Evolutionary conservation across 2,888 invertebrate genomes (phyloP), one percentile per base, ranked within the genome.

Genomic region (Ichneumoninae sp.): DNA sequence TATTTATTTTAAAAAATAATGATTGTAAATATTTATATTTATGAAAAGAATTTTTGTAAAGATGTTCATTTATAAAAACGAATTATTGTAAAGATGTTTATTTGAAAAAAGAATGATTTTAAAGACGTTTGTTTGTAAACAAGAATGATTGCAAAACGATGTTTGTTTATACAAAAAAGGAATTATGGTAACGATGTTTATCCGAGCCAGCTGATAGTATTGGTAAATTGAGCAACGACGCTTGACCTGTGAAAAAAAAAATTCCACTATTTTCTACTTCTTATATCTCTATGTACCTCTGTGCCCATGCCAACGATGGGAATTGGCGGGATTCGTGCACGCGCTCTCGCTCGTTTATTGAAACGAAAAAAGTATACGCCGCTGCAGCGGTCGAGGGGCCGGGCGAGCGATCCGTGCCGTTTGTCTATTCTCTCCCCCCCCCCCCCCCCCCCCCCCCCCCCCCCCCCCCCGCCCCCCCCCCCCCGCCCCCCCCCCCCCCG

Each of bases 371-470:
- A 47, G 44, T 16, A 5, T 4, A 16, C 44, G 13, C 44, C 3
- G 16, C 44, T 4, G 16, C 44, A 1, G 16, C 16, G 44, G 3
- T 47, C 3, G 44, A 16, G 13, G 16, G 44, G 44, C 13, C 4
- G 44, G 4, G 3, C 16, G 13, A 47, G 16, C 44, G 44, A 47
- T 30, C 44, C 13, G 68, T 36, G 3, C 22, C 70, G 52, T 79
- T 79, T n/a, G 62, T 65, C 57, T 76, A 54, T 76, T 54, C 1
- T 5, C 22, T 10, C 65, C 52, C 30, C 30, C 30, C 30, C 5
- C 30, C 30, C 5, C 30, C 30, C 30, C 36, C 6, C 6, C 10
- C 10, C 22, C 10, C 66, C 40, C 57, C 33, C n/a, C 65, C 52
- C 30, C 30, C 30, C 30, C 5, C 30, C 30, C 5, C 30, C 30